Evolutionary conservation across 2,888 invertebrate genomes (phyloP).

Genomic region (Schrankia costaestrigalis): DNA sequence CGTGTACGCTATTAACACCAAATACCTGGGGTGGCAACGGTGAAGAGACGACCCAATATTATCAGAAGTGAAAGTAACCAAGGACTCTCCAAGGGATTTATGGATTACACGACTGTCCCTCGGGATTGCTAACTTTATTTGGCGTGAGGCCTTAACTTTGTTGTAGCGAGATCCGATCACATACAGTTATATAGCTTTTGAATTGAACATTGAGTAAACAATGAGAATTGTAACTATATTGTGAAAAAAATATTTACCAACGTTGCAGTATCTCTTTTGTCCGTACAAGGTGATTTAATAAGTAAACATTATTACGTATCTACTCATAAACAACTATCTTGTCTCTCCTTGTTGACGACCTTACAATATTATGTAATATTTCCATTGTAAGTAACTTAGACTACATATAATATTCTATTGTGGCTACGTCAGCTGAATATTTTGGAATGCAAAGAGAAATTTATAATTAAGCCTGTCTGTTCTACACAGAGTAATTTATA

Average conservation of each 20-base stretch:
- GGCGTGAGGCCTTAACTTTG: conserved; percentile 45
- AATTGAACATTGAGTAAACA: conserved; percentile 17
- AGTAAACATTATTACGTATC: too few species aligned
- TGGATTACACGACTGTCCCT: conserved; percentile 61
- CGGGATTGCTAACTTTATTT: conserved; percentile 56
- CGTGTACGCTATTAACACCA: conserved; percentile 5
- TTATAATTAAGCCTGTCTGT: too few species aligned
- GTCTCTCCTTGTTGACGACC: too few species aligned
- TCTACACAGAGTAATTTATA: too few species aligned
- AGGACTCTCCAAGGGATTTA: conserved; percentile 55
- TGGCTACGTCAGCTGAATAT: too few species aligned
- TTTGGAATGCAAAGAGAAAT: too few species aligned
- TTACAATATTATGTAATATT: too few species aligned
- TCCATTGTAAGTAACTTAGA: too few species aligned
- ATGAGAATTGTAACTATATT: background rate
- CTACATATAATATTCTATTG: too few species aligned
- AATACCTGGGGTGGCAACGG: conserved; percentile 13
- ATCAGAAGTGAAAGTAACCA: conserved; percentile 40
- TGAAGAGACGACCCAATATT: conserved; percentile 32
- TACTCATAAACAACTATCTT: too few species aligned
- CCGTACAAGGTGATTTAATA: background rate
- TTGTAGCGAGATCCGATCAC: conserved; percentile 42
- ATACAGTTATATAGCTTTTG: conserved; percentile 25
- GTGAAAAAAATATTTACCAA: background rate
- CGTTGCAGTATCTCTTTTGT: background rate